Evolutionary conservation across 2,888 invertebrate genomes (phyloP), one percentile per base, ranked within the genome.

Genomic region (Prenolepis imparis): DNA sequence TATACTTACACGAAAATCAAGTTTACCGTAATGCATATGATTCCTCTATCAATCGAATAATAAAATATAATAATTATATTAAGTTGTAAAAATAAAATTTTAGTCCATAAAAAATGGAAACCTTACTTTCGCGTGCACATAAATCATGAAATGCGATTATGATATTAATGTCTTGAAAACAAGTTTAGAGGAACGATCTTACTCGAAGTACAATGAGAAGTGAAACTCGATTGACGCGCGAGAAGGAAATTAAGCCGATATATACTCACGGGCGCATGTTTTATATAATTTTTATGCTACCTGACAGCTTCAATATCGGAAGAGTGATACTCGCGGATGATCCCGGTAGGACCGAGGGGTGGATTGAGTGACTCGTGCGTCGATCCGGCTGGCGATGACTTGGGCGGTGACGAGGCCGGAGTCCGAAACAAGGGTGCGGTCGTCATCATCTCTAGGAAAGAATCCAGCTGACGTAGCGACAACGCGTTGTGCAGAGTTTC

Each of bases 401-500:
- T 96, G 21, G 97, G 96, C 83, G 97, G 96, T 74, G 97, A 96
- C 52, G 97, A 96, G 77, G 97, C 96, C 74, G 98, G 97, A 48
- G 97, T 97, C 90, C 97, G 96, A 91, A 97, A 97, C 89, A 97
- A 95, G 82, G 97, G 97, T 75, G 97, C 96, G 48, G 96, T 96
- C 21, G 98, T 98, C 96, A 98, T 98, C 91, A 97, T 96, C 92
- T 98, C 98, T 94, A 99, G 95, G 95, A 99, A 99, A 64, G 95
- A 96, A 95, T 99, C 99, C 92, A 99, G 95, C 94, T 99, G 98
- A 63, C 97, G 97, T 93, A 99, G 96, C 72, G 99, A 99, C 89
- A 99, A 95, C 68, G 99, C 98, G 95, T 99, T 99, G 96, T 99
- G 99, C 85, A 99, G 96, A 5, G 99, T 99, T 96, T 99, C 99